Conservation (phyloP, 2,113 vertebrate species). For the Pseudonaja textilis region DNA sequence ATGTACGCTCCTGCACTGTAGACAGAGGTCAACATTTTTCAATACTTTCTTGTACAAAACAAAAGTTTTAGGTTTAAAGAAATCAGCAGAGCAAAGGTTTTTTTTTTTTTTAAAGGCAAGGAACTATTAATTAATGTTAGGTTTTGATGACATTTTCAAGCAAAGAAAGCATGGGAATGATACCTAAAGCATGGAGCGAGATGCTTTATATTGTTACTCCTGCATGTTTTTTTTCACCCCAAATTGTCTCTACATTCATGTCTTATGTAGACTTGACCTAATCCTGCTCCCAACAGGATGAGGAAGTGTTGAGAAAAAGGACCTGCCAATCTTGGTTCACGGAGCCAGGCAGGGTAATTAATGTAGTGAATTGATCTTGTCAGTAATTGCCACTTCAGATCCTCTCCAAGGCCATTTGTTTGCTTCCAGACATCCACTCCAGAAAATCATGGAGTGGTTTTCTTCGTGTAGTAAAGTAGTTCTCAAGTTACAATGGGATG, state of each 20-base stretch:
- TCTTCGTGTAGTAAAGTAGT: slow-evolving; percentile 12
- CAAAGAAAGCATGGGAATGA: not conserved
- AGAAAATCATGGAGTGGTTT: slow-evolving; percentile 2
- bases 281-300: not conserved
- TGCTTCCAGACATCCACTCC: not conserved
- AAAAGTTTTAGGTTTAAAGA: not conserved
- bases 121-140: not conserved
- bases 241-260: not conserved
- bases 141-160: not conserved
- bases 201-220: not conserved
- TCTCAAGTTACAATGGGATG: slow-evolving; percentile 10
- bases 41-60: not conserved
- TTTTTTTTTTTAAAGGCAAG: too few relatives aligned
- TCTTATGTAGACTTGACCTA: not conserved
- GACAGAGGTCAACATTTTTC: not conserved
- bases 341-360: slow-evolving; percentile 22
- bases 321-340: not conserved
- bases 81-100: not conserved
- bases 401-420: slow-evolving; percentile 19
- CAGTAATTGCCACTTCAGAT: slow-evolving; percentile 22
- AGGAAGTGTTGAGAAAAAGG: slow-evolving; percentile 8
- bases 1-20: not conserved
- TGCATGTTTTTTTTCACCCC: too few relatives aligned
- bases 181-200: not conserved
- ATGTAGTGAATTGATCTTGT: slow-evolving; percentile 15